Percentiles rank a stretch among this genome's conserved stretches.
Evolutionary conservation across 2,113 vertebrate genomes (phyloP).

Genomic region (Rhegmatorhina hoffmannsi): DNA sequence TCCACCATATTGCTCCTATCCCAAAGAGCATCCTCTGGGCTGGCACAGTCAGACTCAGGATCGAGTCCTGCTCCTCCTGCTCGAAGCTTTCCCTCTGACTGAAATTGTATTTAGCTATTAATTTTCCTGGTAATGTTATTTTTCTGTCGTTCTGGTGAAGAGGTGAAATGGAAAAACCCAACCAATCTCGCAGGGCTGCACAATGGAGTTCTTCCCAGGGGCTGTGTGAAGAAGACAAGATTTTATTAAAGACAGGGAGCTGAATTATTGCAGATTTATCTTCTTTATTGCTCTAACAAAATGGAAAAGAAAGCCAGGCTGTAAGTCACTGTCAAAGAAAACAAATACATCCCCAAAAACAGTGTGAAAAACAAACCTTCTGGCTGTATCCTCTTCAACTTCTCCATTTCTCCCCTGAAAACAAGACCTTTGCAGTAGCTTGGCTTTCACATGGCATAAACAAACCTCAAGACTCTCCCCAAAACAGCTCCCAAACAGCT

Average conservation of each 20-base stretch:
- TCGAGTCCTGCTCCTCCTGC: background rate
- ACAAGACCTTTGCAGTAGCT: background rate
- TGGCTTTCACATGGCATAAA: background rate
- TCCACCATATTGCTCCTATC: background rate
- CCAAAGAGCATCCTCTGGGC: background rate
- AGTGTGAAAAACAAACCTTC: constrained; percentile 46
- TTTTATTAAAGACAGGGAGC: constrained; percentile 69
- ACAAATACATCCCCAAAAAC: constrained; percentile 37
- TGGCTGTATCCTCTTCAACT: background rate
- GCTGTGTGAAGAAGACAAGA: constrained; percentile 56
- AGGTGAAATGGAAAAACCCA: constrained; percentile 55
- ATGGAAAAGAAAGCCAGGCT: constrained; percentile 32
- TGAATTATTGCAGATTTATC: constrained; percentile 73
- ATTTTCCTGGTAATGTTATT: background rate
- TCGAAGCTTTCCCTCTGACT: background rate
- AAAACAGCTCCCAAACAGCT: background rate
- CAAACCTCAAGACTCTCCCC: background rate
- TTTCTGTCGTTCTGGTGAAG: constrained; percentile 18
- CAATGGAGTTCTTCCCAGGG: constrained; percentile 51
- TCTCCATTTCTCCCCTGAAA: background rate
- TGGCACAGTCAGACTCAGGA: rapidly evolving
- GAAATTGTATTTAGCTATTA: constrained; percentile 40
- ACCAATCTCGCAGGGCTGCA: constrained; percentile 5
- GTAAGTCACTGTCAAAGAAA: constrained; percentile 68
- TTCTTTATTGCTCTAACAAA: constrained; percentile 69